Evolutionary conservation across 1,140 invertebrate genomes (phyloP), one percentile per base, ranked within the genome.

Genomic region (Holcopasites calliopsidis): DNA sequence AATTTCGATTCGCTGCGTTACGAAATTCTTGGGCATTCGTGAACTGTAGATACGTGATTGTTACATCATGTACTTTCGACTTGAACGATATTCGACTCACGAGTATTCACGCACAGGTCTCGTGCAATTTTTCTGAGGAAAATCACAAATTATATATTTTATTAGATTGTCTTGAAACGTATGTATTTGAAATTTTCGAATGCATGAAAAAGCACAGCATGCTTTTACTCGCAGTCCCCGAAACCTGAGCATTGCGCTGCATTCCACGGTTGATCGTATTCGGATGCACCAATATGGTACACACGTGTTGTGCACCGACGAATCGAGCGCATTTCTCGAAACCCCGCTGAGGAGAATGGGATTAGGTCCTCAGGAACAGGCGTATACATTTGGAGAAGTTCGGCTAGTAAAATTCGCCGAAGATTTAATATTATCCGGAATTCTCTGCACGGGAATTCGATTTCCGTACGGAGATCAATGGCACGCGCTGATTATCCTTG

Each of bases 401-500:
- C 6, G 6, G 11, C 18, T 11, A 38, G n/a, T 31, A 16, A 61
- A 44, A 18, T 61, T 28, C 10, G 23, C 3, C 28, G 13, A 33
- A 26, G 49, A 33, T 52, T 28, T 3, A 13, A 52, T 66, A 31
- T 16, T n/a, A 1, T 6, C 26, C 35, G 49, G 47, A 10, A 18
- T 18, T 11, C 7, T 5, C 6, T 57, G 26, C 42, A 35, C 18
- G 66, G 18, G 66, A 57, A 57, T 57, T 70, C 54, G 55, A 71
- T 50, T 71, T 71, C 23, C 44, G 33, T 26, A 16, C 26, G 70
- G 11, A 26, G n/a, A 52, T 42, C 49, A 52, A 23, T 23, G 71
- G 49, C 61, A 66, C 71, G 50, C 50, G 71, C 13, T 38, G 28
- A 28, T 44, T 11, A 38, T 26, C 35, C 55, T 64, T n/a, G n/a